phyloP scores from a whole-genome alignment of 2,888 invertebrate species.

The Drosophila antonietae region DNA sequence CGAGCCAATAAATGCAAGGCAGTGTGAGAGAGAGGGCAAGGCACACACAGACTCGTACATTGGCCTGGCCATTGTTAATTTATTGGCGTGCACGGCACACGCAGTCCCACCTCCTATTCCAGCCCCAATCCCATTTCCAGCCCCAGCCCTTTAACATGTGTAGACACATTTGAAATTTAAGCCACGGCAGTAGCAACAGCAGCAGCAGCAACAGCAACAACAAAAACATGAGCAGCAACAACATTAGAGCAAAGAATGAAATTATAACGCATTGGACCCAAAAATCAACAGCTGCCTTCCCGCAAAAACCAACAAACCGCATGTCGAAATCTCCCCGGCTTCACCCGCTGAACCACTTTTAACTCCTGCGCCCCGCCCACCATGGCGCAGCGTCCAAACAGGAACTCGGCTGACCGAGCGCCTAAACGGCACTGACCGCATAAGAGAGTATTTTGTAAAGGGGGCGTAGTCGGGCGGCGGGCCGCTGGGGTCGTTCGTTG shows the following conservation, averaged over 20 bases:
- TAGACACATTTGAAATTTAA: constrained; percentile 75
- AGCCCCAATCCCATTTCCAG: neutral
- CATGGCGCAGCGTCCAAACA: constrained; percentile 25
- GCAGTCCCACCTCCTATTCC: constrained; percentile 4
- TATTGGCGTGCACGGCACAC: constrained; percentile 57
- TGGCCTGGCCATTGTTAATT: constrained; percentile 71
- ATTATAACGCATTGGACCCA: constrained; percentile 77
- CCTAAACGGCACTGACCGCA: constrained; percentile 76
- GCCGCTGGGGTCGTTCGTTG: constrained; percentile 21
- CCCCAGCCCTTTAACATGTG: constrained; percentile 51
- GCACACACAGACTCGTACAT: constrained; percentile 27
- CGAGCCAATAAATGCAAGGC: constrained; percentile 72
- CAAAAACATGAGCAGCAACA: constrained; percentile 32
- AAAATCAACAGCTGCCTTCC: constrained; percentile 77
- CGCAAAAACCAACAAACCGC: constrained; percentile 77
- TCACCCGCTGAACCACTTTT: constrained; percentile 16
- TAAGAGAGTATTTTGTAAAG: constrained; percentile 43
- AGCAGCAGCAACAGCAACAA: constrained; percentile 37
- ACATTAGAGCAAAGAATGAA: constrained; percentile 54
- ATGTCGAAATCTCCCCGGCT: constrained; percentile 57
- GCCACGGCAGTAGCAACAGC: constrained; percentile 44
- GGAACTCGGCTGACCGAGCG: constrained; percentile 70
- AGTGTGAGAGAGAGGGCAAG: neutral
- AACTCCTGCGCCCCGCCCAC: neutral
- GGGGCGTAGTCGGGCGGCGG: neutral